phyloP scores from a whole-genome alignment of 2,888 invertebrate species.

The Cephus sareptanus region DNA sequence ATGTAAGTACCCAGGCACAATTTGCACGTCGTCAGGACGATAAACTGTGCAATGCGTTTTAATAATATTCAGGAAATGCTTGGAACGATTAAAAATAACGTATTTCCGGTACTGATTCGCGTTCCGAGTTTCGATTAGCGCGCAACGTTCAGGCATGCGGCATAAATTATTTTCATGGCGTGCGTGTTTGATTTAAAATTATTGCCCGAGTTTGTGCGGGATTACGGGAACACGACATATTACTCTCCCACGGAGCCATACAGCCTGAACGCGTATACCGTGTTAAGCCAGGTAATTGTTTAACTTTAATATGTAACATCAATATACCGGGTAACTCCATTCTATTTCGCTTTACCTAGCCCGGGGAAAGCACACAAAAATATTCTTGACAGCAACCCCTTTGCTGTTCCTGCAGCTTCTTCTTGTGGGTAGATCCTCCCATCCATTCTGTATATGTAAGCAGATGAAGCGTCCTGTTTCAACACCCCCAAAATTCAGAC shows the following conservation, averaged over 20 bases:
- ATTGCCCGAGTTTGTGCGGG: conserved; percentile 50
- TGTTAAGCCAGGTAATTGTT: conserved; percentile 45
- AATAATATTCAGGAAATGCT: background rate
- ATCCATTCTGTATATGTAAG: background rate
- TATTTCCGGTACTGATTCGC: background rate
- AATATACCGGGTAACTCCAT: conserved; percentile 8
- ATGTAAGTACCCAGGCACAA: background rate
- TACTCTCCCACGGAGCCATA: conserved; percentile 33
- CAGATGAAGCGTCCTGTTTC: background rate
- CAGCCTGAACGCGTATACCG: conserved; percentile 9
- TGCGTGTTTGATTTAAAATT: conserved; percentile 55
- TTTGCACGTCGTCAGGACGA: background rate
- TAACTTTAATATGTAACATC: conserved; percentile 37
- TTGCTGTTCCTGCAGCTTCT: background rate
- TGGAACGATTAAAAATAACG: conserved; percentile 1
- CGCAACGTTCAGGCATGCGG: conserved; percentile 35
- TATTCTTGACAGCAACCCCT: background rate
- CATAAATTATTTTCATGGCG: conserved; percentile 50
- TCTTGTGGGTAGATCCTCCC: background rate
- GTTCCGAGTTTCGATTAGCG: conserved; percentile 32
- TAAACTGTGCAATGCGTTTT: background rate
- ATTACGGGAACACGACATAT: conserved; percentile 46
- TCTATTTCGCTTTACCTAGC: background rate
- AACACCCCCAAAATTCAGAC: background rate
- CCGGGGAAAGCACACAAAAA: background rate